A percentile compares a stretch with the other conserved stretches of the same genome.
phyloP scores from a whole-genome alignment of 2,797 vertebrate genomes.

The Lagorchestes hirsutus region DNA sequence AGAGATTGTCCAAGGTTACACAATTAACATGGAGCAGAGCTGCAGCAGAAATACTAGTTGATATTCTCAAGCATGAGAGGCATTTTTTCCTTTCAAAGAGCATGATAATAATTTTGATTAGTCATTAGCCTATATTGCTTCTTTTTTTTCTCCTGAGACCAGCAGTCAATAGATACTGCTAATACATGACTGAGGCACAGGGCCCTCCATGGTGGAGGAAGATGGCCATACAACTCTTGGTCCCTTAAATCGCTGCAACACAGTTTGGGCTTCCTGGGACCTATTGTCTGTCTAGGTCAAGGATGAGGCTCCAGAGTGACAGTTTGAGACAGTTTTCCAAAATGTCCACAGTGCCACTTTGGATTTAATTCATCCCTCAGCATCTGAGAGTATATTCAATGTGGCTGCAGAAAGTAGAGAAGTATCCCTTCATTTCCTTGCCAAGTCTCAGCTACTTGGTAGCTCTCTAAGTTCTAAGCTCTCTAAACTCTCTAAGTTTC shows the following conservation, averaged over 20 bases:
- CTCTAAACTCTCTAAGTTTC: not conserved
- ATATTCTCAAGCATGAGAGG: fast-evolving
- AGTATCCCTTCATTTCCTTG: not conserved
- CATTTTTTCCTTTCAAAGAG: not conserved
- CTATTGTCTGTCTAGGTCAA: not conserved
- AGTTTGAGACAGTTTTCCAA: not conserved
- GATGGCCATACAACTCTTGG: not conserved
- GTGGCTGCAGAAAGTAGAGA: not conserved
- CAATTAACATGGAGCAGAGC: not conserved
- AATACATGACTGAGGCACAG: not conserved
- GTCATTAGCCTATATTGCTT: not conserved
- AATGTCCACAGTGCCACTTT: not conserved
- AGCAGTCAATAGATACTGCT: too few relatives aligned
- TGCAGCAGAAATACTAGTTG: not conserved
- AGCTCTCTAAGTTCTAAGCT: too few relatives aligned
- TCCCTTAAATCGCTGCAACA: not conserved
- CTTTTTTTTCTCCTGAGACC: not conserved
- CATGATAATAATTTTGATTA: too few relatives aligned
- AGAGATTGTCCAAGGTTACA: not conserved
- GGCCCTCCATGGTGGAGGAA: not conserved
- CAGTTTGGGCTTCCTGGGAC: not conserved
- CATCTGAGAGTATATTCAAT: not conserved
- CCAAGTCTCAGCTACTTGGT: not conserved
- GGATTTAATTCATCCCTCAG: not conserved
- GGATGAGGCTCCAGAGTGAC: not conserved